Base-by-base conservation (phyloP, 2,113 vertebrate genomes). In the Macroglossus sobrinus region DNA sequence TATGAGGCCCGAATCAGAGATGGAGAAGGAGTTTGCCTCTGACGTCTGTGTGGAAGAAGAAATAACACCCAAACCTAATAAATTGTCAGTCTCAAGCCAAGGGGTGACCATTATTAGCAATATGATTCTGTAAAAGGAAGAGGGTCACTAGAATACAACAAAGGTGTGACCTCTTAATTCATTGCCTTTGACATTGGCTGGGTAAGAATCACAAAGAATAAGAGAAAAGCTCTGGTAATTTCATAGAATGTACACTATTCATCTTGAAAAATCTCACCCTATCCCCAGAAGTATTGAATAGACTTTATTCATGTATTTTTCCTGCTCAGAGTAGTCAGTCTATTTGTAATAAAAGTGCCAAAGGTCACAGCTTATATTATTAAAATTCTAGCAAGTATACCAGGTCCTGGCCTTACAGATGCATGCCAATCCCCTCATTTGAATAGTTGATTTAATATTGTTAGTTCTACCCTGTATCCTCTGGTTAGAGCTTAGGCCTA, bases 381-480 rank as follows among this genome's bases (percentile, higher is more conserved):
- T 95, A 95, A 97, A 96, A 90, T 97, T 93, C 94, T 81, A 97
- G 61, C 61, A 91, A 90, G 61, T 74, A 43, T 5, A 6, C 5
- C 47, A 78, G 33, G 30, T 50, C 80, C 16, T 59, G 47, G 35
- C 53, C 30, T 92, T 93, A 59, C 53, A 93, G 69, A 63, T 53
- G 33, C 91, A 93, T 86, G 66, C 61, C 87, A 75, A 95, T 94
- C 47, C 88, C 75, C 28, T 85, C 81, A 53, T 96, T 96, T 94
- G 78, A 96, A 88, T 82, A 68, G 47, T 4, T 79, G 61, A 92
- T 84, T 92, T 94, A 88, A 69, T 92, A 82, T 30, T 21, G 5
- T 89, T 90, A 40, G 50, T 72, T 92, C 76, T 30, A 57, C 43
- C 53, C 55, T 88, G 50, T 61, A 64, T 63, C 38, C 35, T 90